Base-by-base conservation (phyloP, 2,797 vertebrate species). In the Tadarida brasiliensis region DNA sequence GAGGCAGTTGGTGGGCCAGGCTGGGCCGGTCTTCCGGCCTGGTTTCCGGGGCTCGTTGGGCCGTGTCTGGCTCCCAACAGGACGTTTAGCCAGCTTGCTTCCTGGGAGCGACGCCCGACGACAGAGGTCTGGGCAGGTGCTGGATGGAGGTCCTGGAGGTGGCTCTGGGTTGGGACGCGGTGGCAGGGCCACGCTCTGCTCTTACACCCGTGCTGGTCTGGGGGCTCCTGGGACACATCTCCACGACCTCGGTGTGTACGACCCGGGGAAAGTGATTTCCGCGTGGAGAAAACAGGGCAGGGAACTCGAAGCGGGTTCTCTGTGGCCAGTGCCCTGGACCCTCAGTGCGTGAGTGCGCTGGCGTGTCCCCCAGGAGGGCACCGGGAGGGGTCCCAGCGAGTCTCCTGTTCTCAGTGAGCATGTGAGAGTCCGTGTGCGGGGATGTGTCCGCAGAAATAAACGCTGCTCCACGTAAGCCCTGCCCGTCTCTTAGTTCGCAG, bases 71-170 rank as follows among this genome's bases (percentile, higher is more conserved):
- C 12, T n/a, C 6, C 1, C 49, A 0, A 2, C 7, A 3, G 26
- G 22, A 44, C n/a, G 0, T 5, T 7, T 0, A 11, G 33, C 44
- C 19, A 59, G 15, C 39, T 44, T 22, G 22, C 76, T 26, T 30
- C 30, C 26, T 0, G 0, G 5, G 35, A 44, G 28, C 5, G 19
- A 61, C 17, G 11, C 44, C 12, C 0, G 11, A 3, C 26, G 2
- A 1, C 2, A 14, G 15, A 59, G 47, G 16, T 7, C 54, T 8
- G 1, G 3, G 35, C 20, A 16, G 67, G 65, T 6, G 54, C 39
- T 19, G 39, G 16, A 4, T 19, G 39, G 16, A 4, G 0, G 0
- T 2, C 16, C 0, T 11, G 1, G 1, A 11, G 15, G 3, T 3
- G 4, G 78, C 78, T 56, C 61, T 4, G 9, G 4, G 1, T 44